Conservation (phyloP, 2,888 invertebrate species). For the Smittia sp. region DNA sequence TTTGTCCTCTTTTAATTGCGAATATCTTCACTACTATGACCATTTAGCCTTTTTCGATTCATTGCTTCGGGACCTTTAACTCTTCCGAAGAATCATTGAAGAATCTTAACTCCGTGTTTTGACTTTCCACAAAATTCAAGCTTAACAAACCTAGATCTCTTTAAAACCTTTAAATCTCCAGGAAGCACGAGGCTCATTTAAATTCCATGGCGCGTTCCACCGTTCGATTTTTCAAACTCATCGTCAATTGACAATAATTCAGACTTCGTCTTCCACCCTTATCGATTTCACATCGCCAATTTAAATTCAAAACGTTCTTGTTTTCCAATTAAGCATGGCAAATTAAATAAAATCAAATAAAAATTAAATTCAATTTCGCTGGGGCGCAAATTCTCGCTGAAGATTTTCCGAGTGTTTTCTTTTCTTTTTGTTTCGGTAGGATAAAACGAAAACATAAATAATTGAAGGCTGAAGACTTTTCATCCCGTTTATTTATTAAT, state of each 20-base stretch:
- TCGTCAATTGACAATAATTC: not conserved
- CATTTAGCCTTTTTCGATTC: too few species aligned
- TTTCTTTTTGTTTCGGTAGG: not conserved
- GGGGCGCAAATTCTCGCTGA: not conserved
- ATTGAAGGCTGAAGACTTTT: slow-evolving; percentile 36
- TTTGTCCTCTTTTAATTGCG: too few species aligned
- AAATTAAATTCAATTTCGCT: slow-evolving; percentile 20
- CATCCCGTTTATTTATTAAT: slow-evolving; percentile 32
- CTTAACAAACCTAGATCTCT: not conserved
- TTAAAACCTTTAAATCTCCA: not conserved
- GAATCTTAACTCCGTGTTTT: too few species aligned
- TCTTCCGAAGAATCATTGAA: too few species aligned
- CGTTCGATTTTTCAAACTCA: slow-evolving; percentile 36
- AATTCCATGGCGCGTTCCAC: not conserved
- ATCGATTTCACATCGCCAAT: slow-evolving; percentile 31
- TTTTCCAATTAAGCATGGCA: slow-evolving; percentile 40
- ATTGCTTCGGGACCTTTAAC: too few species aligned
- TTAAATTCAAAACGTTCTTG: slow-evolving; percentile 38
- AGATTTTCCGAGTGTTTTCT: not conserved
- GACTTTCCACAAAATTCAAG: not conserved
- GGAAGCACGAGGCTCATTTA: slow-evolving; percentile 14
- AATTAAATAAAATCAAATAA: slow-evolving; percentile 39
- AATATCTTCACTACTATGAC: too few species aligned
- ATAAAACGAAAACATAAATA: slow-evolving; percentile 32
- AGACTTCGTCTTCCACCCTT: not conserved